Conservation (phyloP, 2,113 vertebrate genomes). For the Bufo bufo region DNA sequence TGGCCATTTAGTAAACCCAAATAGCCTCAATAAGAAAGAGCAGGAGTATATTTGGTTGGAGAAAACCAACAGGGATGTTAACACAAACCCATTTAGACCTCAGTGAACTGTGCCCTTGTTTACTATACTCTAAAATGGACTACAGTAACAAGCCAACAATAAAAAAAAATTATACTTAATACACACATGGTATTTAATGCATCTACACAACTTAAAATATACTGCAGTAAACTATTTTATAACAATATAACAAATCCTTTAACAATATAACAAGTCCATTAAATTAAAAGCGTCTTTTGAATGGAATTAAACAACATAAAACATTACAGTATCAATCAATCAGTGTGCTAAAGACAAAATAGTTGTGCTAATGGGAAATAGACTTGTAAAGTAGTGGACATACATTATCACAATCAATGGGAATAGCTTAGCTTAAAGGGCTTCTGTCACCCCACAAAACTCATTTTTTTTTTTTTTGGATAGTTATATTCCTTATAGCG, state of each 20-base stretch:
- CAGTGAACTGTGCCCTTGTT: too few species aligned
- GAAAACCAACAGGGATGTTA: too few species aligned
- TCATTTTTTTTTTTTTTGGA: too few species aligned
- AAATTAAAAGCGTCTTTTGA: background rate
- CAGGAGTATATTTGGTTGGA: too few species aligned
- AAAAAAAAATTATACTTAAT: too few species aligned
- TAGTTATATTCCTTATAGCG: too few species aligned
- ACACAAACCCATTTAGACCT: too few species aligned
- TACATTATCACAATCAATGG: slow-evolving; percentile 17
- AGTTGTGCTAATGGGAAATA: slow-evolving; percentile 25
- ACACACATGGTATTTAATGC: background rate
- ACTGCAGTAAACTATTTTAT: background rate
- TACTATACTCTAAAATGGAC: background rate
- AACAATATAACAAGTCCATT: background rate
- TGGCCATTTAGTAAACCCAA: too few species aligned
- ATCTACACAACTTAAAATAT: background rate
- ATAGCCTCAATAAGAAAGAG: too few species aligned
- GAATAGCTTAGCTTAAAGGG: background rate
- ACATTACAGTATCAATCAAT: background rate
- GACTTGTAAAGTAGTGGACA: slow-evolving; percentile 10
- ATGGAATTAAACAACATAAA: background rate
- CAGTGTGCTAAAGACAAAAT: background rate
- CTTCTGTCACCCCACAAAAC: too few species aligned
- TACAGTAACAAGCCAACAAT: background rate
- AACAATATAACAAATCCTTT: background rate